Evolutionary conservation across 30 jellyfish, hydroid and myxozoan genomes (phyloP), one percentile per base, ranked within the genome.

Genomic region (Chironex yamaguchii): DNA sequence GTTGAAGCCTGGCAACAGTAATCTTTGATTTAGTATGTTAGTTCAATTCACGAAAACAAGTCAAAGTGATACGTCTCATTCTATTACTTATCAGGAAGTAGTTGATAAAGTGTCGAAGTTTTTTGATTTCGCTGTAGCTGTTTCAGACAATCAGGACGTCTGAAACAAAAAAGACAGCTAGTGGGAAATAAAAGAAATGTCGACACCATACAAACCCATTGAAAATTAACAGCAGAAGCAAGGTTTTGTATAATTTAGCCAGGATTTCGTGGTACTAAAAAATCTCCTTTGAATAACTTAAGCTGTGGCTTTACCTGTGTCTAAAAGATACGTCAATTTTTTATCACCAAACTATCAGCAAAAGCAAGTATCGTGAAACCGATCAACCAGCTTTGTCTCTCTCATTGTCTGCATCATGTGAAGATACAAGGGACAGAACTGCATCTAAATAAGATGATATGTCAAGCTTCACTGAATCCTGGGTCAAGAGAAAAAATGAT

Each of bases 371-470:
- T 70, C 70, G 70, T 70, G 84, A 70, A 70, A 70, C 84, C 20
- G 84, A 70, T 70, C 84, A 70, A 70, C 70, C 84, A 70, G 84
- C 70, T 70, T 70, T 35, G 84, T 34, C n/a, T n/a, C n/a, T n/a
- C n/a, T n/a, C n/a, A n/a, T n/a, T 35, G 84, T 34, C 84, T 70
- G 48, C 68, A 70, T 70, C 84, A 70, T 70, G 24, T 35, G 84
- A 29, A 36, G 70, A 49, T 35, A 70, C 70, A 70, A 34, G 62
- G 17, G 84, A 35, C 32, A 67, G 42, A 67, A 67, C 11, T 67
- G 49, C 81, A 70, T 70, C 84, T 70, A 70, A 70, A 34, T 20
- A 36, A 35, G 84, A 70, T 70, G 84, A 70, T 70, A 70, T 68
- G 14, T 35, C 68, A 34, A 30, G 84, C 25, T 70, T 70, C 24